A percentile compares a stretch with the other conserved stretches of the same genome.
Conservation (phyloP, 35 echinoderm and acorn worm species). For the Ptychodera flava region DNA sequence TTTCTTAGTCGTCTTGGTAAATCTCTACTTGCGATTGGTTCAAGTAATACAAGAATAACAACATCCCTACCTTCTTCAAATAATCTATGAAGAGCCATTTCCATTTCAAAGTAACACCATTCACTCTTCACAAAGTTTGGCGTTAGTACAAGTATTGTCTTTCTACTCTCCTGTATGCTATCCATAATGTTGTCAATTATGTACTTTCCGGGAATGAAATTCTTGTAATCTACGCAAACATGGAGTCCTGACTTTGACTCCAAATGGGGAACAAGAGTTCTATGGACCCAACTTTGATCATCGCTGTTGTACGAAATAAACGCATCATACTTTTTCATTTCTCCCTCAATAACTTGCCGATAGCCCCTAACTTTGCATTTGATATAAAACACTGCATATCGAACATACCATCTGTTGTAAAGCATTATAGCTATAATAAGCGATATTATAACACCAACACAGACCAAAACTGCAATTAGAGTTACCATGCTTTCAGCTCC, state of each 20-base stretch:
- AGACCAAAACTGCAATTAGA: background rate
- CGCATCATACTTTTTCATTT: background rate
- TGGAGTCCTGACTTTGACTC: background rate
- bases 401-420: background rate
- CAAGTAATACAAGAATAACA: background rate
- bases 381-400: background rate
- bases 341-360: background rate
- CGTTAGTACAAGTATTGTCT: background rate
- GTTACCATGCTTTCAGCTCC: no score
- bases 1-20: slow-evolving; percentile 2
- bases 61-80: slow-evolving; percentile 8
- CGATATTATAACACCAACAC: background rate
- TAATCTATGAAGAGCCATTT: slow-evolving; percentile 5
- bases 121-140: slow-evolving; percentile 13
- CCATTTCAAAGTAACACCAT: slow-evolving; percentile 25
- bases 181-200: slow-evolving; percentile 6
- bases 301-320: slow-evolving; percentile 14
- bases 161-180: slow-evolving; percentile 5
- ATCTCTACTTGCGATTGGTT: background rate
- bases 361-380: background rate
- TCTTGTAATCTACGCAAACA: slow-evolving; percentile 5
- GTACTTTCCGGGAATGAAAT: slow-evolving; percentile 8
- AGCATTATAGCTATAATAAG: background rate
- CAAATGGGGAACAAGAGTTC: background rate
- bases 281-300: slow-evolving; percentile 8